Evolutionary conservation across 2,888 invertebrate genomes (phyloP), one percentile per base, ranked within the genome.

Genomic region (Amiota mariae): DNA sequence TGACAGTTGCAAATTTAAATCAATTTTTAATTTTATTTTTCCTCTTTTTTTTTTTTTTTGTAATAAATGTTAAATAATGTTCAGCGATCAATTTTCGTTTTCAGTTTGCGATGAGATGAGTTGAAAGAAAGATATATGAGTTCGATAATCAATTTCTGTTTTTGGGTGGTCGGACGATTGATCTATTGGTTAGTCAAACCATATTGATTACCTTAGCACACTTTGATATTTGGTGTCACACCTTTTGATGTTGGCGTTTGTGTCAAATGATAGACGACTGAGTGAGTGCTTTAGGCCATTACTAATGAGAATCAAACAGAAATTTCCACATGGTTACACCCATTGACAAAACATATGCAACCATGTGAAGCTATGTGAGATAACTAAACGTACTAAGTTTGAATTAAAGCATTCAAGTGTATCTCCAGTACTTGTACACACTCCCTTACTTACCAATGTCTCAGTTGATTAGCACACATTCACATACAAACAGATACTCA

Each of bases 261-360:
- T 54, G 13, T 54, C 36, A 36, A 36, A n/a, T 54, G 54, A 13
- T 13, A 8, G 13, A 13, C 1, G n/a, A 24, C 24, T 54, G 54
- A 13, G 1, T 66, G 59, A 12, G 66, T 51, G 73, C 79, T 74
- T 76, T 80, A 73, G 78, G 78, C 78, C 80, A 75, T 80, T 72
- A 82, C 81, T 82, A 82, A 84, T 85, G 80, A 84, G 61, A 59
- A 74, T 67, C 72, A 81, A 82, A 83, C 74, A 84, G 63, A 51
- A 20, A 72, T 46, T 73, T 76, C 66, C 77, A 81, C 66, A 66
- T 63, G 63, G 66, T 66, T 48, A 66, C 82, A 77, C 78, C 82
- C 74, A 68, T 71, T 75, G 47, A 66, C 54, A 54, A 54, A 13
- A 54, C 54, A 54, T n/a, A 13, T 54, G 15, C 3, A 24, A 24